A percentile compares a stretch with the other conserved stretches of the same genome.
phyloP scores from a whole-genome alignment of 2,113 vertebrate genomes.

The Microtus richardsoni region DNA sequence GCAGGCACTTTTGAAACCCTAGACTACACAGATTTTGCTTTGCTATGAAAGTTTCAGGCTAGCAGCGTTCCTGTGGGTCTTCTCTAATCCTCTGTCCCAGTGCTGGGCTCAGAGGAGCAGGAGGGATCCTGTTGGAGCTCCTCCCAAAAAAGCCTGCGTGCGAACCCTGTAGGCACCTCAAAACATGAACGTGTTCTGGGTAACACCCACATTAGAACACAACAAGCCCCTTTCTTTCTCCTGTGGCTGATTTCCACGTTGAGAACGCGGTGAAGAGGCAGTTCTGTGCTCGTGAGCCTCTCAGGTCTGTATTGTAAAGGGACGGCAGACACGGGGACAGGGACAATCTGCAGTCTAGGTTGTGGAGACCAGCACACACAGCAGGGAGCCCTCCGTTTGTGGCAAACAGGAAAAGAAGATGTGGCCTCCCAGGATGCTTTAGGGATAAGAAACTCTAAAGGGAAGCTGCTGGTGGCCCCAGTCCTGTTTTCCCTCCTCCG shows the following conservation, averaged over 20 bases:
- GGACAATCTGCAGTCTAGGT: background rate
- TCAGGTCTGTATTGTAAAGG: background rate
- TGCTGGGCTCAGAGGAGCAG: slow-evolving; percentile 44
- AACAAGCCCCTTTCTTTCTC: background rate
- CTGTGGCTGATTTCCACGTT: background rate
- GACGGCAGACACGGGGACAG: background rate
- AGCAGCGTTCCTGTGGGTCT: slow-evolving; percentile 50
- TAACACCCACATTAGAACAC: too few species aligned
- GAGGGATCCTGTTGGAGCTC: slow-evolving; percentile 1
- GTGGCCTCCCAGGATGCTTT: background rate
- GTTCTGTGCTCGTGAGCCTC: background rate
- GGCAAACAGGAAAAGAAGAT: background rate
- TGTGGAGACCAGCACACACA: background rate
- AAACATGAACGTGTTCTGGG: background rate
- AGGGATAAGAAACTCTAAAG: background rate
- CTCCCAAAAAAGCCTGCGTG: background rate
- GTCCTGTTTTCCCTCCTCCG: background rate
- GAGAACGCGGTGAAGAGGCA: background rate
- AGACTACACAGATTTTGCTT: background rate
- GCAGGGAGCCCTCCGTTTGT: slow-evolving; percentile 26
- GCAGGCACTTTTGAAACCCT: background rate
- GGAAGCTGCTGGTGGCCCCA: background rate
- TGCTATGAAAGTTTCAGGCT: slow-evolving; percentile 29
- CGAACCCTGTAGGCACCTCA: background rate
- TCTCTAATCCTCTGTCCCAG: slow-evolving; percentile 57